Conservation (phyloP, 1,140 invertebrate genomes). For the Sarcophaga peregrina region DNA sequence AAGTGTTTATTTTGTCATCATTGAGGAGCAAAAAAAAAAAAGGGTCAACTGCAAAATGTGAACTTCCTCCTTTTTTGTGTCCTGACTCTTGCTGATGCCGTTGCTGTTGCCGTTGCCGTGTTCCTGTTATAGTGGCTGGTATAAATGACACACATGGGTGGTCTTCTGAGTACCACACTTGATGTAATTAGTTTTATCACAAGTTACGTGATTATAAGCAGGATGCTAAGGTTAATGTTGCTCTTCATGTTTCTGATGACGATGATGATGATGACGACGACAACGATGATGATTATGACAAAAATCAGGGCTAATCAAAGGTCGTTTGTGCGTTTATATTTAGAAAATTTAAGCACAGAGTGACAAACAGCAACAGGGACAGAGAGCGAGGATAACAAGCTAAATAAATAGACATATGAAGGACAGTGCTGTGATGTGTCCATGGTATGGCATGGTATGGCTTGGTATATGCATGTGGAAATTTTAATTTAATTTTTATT, state of each 20-base stretch:
- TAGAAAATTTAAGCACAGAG: neutral
- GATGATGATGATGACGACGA: neutral
- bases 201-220: constrained; percentile 41
- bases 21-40: constrained; percentile 17
- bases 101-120: constrained; percentile 1
- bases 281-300: no score
- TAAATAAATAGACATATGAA: neutral
- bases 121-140: constrained; percentile 8
- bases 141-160: constrained; percentile 37
- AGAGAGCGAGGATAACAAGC: no score
- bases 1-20: constrained; percentile 41
- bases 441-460: no score
- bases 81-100: neutral
- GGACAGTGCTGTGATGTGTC: no score
- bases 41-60: constrained; percentile 39
- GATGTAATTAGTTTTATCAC: constrained; percentile 41
- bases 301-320: constrained; percentile 36
- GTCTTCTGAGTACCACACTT: constrained; percentile 33
- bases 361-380: no score
- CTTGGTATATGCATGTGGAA: neutral
- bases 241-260: neutral
- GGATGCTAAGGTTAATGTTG: constrained; percentile 38
- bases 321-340: constrained; percentile 6
- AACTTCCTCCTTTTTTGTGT: constrained; percentile 26
- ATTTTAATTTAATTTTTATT: constrained; percentile 9